Evolutionary conservation across 2,888 invertebrate genomes (phyloP), one percentile per base, ranked within the genome.

Genomic region (Galerucella pusilla): DNA sequence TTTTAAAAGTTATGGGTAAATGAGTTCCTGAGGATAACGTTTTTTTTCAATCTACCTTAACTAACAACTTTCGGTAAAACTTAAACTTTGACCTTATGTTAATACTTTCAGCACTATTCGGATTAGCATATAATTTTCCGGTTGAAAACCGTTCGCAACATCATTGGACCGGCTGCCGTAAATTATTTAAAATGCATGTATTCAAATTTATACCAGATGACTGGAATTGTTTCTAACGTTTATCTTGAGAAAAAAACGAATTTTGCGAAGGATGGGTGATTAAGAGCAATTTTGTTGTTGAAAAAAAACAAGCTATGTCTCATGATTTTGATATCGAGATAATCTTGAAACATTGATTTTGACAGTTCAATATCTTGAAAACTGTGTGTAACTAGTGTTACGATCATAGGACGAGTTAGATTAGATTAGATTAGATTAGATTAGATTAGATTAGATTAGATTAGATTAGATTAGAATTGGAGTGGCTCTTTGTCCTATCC

Each of bases 181-280:
- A 75, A 77, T 75, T 71, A 68, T 75, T 78, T 74, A 71, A 54
- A 76, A 78, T 78, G 76, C 68, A 76, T 77, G 35, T 76, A 78
- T 78, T 78, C 70, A 78, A 78, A 78, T 78, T 78, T 78, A 76
- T 78, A 75, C 78, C 42, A 73, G 60, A 64, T 63, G 70, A 78
- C 69, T 74, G 66, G 54, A 68, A 70, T 76, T 74, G 67, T 71
- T 61, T 59, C 60, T 49, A 20, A 60, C 68, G 60, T 68, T 45
- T 68, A 54, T 73, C 61, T 63, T 63, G 9, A 16, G 63, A 28
- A 35, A 63, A 63, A 63, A 67, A 49, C 49, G 60, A 60, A 67
- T 67, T 67, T 49, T 28, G 28, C 28, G 35, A 14, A 16, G 42
- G n/a, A 16, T 52, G n/a, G 7, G 52, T 52, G 52, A n/a, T n/a